These are phyloP conservation scores for Dugesia japonica DNA, from an alignment of 2,888 invertebrate species.

Conservation along the genomic window DNA sequence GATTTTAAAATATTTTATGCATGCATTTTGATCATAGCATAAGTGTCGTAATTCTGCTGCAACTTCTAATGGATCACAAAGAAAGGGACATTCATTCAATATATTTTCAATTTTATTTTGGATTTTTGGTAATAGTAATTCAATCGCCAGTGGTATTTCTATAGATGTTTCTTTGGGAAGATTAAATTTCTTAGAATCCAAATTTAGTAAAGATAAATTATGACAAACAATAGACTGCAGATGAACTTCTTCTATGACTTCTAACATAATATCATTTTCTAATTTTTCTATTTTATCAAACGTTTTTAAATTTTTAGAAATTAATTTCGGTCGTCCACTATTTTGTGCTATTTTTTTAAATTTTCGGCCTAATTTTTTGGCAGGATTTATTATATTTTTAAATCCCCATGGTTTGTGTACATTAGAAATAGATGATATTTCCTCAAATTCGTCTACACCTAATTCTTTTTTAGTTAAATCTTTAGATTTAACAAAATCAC, in stretches of 20 bases:
- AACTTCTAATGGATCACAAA: constrained; percentile 13
- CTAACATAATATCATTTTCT: not conserved
- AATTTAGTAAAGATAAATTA: not conserved
- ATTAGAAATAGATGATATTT: not conserved
- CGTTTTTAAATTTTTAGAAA: not conserved
- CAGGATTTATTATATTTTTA: not conserved
- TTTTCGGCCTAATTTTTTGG: not conserved
- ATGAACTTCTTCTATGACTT: not conserved
- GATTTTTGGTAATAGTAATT: not conserved
- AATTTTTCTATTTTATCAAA: not conserved
- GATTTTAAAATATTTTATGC: constrained; percentile 5
- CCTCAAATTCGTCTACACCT: not conserved
- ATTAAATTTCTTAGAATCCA: not conserved
- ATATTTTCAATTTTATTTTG: not conserved
- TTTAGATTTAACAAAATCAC: not conserved
- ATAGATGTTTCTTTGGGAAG: not conserved
- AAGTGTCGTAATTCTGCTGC: not conserved
- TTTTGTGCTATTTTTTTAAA: not conserved
- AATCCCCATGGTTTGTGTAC: not conserved
- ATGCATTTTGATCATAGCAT: not conserved
- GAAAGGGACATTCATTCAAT: not conserved
- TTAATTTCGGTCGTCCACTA: not conserved
- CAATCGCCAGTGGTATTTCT: not conserved
- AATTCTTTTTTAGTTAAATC: not conserved
- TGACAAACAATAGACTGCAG: not conserved